A percentile compares a stretch with the other conserved stretches of the same genome.
Evolutionary conservation across 2,888 invertebrate genomes (phyloP).

Genomic region (Dysmachus trigonus): DNA sequence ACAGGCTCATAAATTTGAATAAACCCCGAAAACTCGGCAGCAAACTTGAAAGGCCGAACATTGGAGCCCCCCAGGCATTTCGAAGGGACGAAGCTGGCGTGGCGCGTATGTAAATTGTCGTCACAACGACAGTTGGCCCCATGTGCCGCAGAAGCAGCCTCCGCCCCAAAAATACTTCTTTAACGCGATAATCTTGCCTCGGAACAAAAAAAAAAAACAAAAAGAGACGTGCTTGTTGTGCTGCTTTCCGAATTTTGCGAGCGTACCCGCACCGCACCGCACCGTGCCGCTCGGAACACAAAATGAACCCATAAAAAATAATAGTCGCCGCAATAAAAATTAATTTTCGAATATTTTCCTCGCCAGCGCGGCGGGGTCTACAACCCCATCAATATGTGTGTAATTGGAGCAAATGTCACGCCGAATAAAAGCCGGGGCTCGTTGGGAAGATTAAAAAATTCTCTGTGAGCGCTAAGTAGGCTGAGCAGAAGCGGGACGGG

Average conservation of each 20-base stretch:
- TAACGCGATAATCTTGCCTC: neutral
- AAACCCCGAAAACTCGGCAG: neutral
- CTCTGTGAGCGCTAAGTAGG: neutral
- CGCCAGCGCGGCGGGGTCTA: slow-evolving; percentile 34
- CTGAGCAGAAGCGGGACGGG: neutral
- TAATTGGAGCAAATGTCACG: slow-evolving; percentile 40
- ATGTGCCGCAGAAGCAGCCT: neutral
- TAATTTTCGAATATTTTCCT: slow-evolving; percentile 33
- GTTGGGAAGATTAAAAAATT: neutral
- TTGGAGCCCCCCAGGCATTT: neutral
- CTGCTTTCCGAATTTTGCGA: neutral
- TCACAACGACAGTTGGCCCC: neutral
- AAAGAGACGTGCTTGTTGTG: neutral
- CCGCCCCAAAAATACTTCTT: neutral
- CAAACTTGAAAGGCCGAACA: neutral
- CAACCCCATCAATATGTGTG: slow-evolving; percentile 45
- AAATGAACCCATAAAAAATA: slow-evolving; percentile 14
- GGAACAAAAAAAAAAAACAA: neutral
- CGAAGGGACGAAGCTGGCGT: neutral
- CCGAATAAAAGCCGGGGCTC: neutral
- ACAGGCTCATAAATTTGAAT: neutral
- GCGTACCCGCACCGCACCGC: neutral
- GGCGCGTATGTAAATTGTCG: neutral
- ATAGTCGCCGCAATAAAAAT: slow-evolving; percentile 22
- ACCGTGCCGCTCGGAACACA: too few species aligned